A percentile compares a stretch with the other conserved stretches of the same genome.
phyloP scores from a whole-genome alignment of 2,888 invertebrate species.

The Coecobrya sp. region DNA sequence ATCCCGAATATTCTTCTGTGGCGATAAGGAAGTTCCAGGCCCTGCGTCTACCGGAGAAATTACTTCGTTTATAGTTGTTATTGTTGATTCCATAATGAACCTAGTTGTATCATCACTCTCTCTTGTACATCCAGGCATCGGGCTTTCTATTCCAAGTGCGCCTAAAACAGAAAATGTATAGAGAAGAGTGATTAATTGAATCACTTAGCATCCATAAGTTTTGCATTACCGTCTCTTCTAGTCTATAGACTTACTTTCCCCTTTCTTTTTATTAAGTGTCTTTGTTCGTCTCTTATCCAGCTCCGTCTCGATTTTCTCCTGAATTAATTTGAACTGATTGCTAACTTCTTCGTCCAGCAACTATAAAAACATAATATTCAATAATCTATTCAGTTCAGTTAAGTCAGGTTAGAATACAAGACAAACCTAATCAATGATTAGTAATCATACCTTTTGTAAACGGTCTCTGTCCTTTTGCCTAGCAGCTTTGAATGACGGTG shows the following conservation, averaged over 20 bases:
- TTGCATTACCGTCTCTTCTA: not conserved
- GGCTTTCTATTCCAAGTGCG: conserved; percentile 10
- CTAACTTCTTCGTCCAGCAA: conserved; percentile 89
- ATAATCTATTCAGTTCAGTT: not conserved
- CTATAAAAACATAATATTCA: conserved; percentile 87
- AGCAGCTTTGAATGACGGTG: conserved; percentile 97
- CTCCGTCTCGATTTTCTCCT: conserved; percentile 94
- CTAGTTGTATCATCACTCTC: conserved; percentile 88
- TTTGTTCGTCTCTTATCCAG: conserved; percentile 90
- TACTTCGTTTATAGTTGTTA: conserved; percentile 88
- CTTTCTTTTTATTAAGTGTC: conserved; percentile 25
- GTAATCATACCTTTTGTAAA: conserved; percentile 91
- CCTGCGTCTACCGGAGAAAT: conserved; percentile 86
- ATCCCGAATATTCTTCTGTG: conserved; percentile 86
- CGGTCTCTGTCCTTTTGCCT: conserved; percentile 95
- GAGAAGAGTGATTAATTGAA: too few relatives aligned
- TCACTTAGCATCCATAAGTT: too few relatives aligned
- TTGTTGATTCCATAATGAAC: conserved; percentile 89
- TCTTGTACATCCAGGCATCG: not conserved
- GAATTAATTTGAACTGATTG: conserved; percentile 92
- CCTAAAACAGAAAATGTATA: conserved; percentile 20
- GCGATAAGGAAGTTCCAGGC: conserved; percentile 69
- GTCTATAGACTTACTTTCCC: not conserved
- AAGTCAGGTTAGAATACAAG: too few relatives aligned
- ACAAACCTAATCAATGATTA: not conserved